Base-by-base conservation (phyloP, 1,140 invertebrate species). In the Listronotus oregonensis region DNA sequence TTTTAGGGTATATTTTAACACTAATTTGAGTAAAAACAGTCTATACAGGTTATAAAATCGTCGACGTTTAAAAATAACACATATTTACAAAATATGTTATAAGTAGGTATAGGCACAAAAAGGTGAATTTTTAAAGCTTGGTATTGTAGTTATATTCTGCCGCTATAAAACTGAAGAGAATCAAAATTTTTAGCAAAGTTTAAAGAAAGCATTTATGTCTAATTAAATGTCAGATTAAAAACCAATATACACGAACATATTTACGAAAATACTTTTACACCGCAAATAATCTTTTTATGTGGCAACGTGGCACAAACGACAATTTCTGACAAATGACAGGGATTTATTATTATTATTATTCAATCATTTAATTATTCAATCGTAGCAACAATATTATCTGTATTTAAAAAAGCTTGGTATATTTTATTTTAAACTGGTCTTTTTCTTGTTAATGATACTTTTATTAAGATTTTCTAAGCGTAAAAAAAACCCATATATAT, bases 31-130 rank as follows among this genome's bases (percentile, higher is more conserved):
- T 62, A 52, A 52, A 62, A 62, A 32, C 44, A 52, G 32, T 52
- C 49, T 51, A 52, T 62, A 62, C 49, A 62, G 18, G n/a, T 62
- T 62, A 52, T 62, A 40, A 52, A 62, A 62, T 12, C 7, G 6
- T 47, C 17, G 10, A 12, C 15, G n/a, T 44, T 27, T 44, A 32
- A 62, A 49, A 40, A 43, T 52, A 62, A 62, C 47, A 51, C n/a
- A 60, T 47, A 62, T 62, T 42, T 52, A 47, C 46, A 59, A 21
- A 50, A 52, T 32, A 62, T 32, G 37, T 43, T 31, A 12, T 21
- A 42, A 31, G 17, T 50, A 49, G 12, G 42, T 51, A 52, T 62
- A 62, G 59, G 59, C 59, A 62, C 59, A 52, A 42, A 61, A 12
- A 32, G 59, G 32, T 51, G 43, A 58, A 62, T 62, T 44, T 31